Percentiles rank a stretch among this genome's conserved stretches.
Evolutionary conservation across 2,888 invertebrate genomes (phyloP).

Genomic region (Athalia circularis): DNA sequence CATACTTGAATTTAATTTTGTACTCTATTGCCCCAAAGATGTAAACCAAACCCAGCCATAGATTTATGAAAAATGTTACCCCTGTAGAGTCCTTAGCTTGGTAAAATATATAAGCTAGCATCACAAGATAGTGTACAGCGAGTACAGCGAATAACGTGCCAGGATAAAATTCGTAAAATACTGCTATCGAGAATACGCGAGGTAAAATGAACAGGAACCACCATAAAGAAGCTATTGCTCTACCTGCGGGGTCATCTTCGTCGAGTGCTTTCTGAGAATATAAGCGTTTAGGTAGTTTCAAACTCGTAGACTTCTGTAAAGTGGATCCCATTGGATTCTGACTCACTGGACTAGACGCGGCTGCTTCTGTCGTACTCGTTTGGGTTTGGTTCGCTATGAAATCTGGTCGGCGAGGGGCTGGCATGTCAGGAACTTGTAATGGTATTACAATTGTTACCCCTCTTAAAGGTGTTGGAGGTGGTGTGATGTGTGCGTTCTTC

Average conservation of each 20-base stretch:
- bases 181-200: conserved; percentile 82
- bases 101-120: conserved; percentile 80
- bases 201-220: conserved; percentile 87
- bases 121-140: conserved; percentile 82
- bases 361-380: neutral
- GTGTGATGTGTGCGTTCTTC: conserved; percentile 66
- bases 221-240: conserved; percentile 82
- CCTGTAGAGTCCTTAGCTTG: conserved; percentile 81
- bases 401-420: conserved; percentile 71
- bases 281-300: conserved; percentile 57
- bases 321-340: neutral
- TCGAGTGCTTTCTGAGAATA: conserved; percentile 79
- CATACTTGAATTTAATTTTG: conserved; percentile 84
- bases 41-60: conserved; percentile 85
- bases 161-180: conserved; percentile 82
- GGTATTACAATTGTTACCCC: conserved; percentile 67
- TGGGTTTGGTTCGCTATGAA: conserved; percentile 49
- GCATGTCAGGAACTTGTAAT: conserved; percentile 68
- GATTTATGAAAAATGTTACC: conserved; percentile 67
- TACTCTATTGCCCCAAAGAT: conserved; percentile 87
- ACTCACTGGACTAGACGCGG: conserved; percentile 7
- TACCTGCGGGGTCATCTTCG: conserved; percentile 84
- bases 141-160: conserved; percentile 69
- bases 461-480: conserved; percentile 70
- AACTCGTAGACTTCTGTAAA: conserved; percentile 18